Conservation (phyloP, 2,113 vertebrate genomes). For the Peromyscus leucopus region DNA sequence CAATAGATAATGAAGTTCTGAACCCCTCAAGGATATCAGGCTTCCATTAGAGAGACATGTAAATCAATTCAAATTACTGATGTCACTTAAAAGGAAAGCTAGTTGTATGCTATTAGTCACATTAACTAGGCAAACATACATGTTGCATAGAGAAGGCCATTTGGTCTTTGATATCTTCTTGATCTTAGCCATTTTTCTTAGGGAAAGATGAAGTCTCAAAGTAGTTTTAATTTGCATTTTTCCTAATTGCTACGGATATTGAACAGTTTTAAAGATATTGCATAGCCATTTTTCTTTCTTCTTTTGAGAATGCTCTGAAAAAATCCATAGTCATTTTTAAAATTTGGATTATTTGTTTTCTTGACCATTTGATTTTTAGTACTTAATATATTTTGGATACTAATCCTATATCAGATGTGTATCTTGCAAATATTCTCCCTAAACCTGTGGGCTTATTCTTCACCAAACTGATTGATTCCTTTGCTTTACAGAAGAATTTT, state of each 20-base stretch:
- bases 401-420: background rate
- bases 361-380: background rate
- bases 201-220: background rate
- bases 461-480: background rate
- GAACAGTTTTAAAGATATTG: background rate
- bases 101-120: background rate
- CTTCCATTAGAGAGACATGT: background rate
- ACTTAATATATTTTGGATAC: background rate
- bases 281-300: background rate
- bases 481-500: background rate
- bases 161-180: background rate
- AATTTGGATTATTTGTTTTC: background rate
- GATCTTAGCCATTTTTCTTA: background rate
- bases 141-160: background rate
- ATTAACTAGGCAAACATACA: background rate
- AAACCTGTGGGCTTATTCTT: background rate
- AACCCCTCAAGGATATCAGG: background rate
- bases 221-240: background rate
- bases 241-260: background rate
- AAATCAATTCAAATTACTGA: constrained; percentile 27
- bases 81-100: background rate
- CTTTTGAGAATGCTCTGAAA: background rate
- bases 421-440: background rate
- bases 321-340: background rate
- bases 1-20: constrained; percentile 8